Percentiles rank a stretch among this genome's conserved stretches.
phyloP scores from a whole-genome alignment of 2,888 invertebrate species.

The Ellobium chinense region DNA sequence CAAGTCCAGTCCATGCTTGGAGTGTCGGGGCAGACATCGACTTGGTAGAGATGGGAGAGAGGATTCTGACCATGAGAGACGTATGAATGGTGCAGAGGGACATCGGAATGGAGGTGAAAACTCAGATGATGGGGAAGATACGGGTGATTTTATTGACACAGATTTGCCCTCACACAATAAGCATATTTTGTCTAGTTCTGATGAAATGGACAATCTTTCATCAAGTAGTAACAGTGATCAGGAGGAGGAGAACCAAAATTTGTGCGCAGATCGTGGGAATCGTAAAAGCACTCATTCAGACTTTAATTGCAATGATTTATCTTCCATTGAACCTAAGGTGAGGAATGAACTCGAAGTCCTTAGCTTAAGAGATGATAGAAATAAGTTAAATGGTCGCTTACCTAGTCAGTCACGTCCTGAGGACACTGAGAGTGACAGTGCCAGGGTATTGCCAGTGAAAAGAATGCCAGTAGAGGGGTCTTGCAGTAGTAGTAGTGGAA shows the following conservation, averaged over 20 bases:
- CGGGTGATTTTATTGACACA: conserved; percentile 75
- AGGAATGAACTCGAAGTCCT: conserved; percentile 5
- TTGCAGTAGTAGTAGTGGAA: conserved; percentile 52
- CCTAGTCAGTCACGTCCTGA: conserved; percentile 39
- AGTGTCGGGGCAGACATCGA: background rate
- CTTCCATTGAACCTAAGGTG: conserved; percentile 16
- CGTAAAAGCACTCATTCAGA: conserved; percentile 7
- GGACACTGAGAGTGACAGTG: conserved; percentile 22
- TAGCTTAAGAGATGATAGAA: conserved; percentile 10
- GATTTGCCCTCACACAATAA: conserved; percentile 70
- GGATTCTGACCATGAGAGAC: background rate
- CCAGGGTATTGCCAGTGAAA: background rate
- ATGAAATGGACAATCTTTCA: conserved; percentile 60
- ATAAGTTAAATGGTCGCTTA: conserved; percentile 24
- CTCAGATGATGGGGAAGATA: conserved; percentile 63
- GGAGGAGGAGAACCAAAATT: background rate
- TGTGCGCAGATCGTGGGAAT: background rate
- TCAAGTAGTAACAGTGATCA: conserved; percentile 63
- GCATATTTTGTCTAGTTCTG: conserved; percentile 64
- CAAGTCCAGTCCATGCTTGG: background rate
- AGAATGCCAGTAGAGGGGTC: conserved; percentile 11
- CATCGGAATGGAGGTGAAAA: background rate
- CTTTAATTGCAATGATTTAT: conserved; percentile 33
- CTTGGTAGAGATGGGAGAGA: background rate
- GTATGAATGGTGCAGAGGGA: background rate